phyloP scores from a whole-genome alignment of 2,113 vertebrate species.

The human region GRCh38 chr11:94504001-94504500 shows the following conservation, averaged over 20 bases:
- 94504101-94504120: not conserved
- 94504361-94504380: not conserved
- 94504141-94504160: not conserved
- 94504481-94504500: not conserved
- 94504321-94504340: not conserved
- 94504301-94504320: not conserved
- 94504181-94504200: not conserved
- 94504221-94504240: not conserved
- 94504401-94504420: conserved; percentile 22
- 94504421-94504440: not conserved
- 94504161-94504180: not conserved
- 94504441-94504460: not conserved
- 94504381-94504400: not conserved
- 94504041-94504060: not conserved
- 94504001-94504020: not conserved
- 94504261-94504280: not conserved
- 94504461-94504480: not conserved
- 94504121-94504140: not conserved
- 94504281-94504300: not conserved
- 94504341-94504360: not conserved
- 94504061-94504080: not conserved
- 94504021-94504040: not conserved
- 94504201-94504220: not conserved
- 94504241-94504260: not conserved
- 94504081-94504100: not conserved